These are phyloP conservation scores for Drosophila fungiperda DNA, from an alignment of 2,888 invertebrate genomes.

Conservation along the genomic window DNA sequence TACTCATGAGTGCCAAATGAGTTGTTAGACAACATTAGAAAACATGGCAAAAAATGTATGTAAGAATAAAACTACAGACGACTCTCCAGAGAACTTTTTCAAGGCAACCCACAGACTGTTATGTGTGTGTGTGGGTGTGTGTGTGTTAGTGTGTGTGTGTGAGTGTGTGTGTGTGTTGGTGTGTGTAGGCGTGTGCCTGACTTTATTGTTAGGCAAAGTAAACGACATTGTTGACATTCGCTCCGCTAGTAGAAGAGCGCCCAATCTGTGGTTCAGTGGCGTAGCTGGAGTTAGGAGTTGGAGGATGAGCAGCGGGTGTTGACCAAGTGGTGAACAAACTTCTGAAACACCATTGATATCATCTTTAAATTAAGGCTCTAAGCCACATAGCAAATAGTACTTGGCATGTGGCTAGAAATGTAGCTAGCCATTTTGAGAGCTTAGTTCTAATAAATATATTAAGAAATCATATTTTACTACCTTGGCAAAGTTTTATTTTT, in stretches of 20 bases:
- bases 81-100: constrained; percentile 44
- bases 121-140: constrained; percentile 6
- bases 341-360: not conserved
- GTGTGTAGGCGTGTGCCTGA: constrained; percentile 28
- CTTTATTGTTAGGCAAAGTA: constrained; percentile 80
- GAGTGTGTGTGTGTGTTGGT: constrained; percentile 3
- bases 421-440: not conserved
- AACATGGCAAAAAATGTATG: constrained; percentile 7
- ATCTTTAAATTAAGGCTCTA: not conserved
- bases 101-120: constrained; percentile 23
- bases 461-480: too few species aligned
- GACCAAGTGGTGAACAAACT: constrained; percentile 16
- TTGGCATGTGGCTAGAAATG: not conserved
- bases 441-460: not conserved
- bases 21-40: constrained; percentile 55
- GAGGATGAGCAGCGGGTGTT: not conserved
- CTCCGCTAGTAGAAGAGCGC: constrained; percentile 30
- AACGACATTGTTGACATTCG: constrained; percentile 72
- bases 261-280: constrained; percentile 57
- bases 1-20: constrained; percentile 79
- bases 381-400: not conserved
- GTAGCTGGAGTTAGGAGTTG: not conserved
- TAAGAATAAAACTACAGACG: constrained; percentile 29
- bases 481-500: not conserved
- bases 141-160: constrained; percentile 9